Evolutionary conservation across 1,140 invertebrate genomes (phyloP).

Genomic region (Epicauta chinensis): DNA sequence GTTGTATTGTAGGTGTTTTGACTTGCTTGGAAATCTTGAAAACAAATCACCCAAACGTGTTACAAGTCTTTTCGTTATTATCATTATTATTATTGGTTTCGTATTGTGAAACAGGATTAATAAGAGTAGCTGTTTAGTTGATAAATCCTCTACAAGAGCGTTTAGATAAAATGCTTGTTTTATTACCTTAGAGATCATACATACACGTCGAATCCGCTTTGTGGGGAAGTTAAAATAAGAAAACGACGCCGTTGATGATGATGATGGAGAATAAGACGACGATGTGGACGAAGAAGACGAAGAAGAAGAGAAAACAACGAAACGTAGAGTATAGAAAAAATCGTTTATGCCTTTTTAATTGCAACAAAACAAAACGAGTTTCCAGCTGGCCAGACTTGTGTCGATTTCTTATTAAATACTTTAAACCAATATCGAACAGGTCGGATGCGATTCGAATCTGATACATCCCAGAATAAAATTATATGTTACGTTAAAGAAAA

Average conservation of each 20-base stretch:
- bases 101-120: too few relatives aligned
- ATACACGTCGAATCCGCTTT: too few relatives aligned
- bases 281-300: too few relatives aligned
- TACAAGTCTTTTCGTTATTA: too few relatives aligned
- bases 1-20: too few relatives aligned
- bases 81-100: too few relatives aligned
- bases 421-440: conserved; percentile 3
- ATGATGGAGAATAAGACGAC: too few relatives aligned
- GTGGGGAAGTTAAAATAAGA: too few relatives aligned
- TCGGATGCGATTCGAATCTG: conserved; percentile 27
- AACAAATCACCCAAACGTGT: too few relatives aligned
- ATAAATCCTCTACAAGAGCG: conserved; percentile 8
- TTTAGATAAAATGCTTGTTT: conserved; percentile 22
- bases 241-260: too few relatives aligned
- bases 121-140: conserved; percentile 1
- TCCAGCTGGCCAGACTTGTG: conserved; percentile 25
- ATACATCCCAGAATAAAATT: conserved; percentile 37
- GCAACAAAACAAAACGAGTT: conserved; percentile 31
- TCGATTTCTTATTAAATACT: conserved; percentile 9
- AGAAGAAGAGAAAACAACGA: too few relatives aligned
- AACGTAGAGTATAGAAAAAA: conserved; percentile 17
- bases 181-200: conserved; percentile 26
- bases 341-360: conserved; percentile 39
- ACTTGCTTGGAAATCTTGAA: too few relatives aligned
- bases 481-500: conserved; percentile 36